These are phyloP conservation scores for Sepioteuthis lessoniana DNA, from an alignment of 2,888 invertebrate species.

Conservation along the genomic window DNA sequence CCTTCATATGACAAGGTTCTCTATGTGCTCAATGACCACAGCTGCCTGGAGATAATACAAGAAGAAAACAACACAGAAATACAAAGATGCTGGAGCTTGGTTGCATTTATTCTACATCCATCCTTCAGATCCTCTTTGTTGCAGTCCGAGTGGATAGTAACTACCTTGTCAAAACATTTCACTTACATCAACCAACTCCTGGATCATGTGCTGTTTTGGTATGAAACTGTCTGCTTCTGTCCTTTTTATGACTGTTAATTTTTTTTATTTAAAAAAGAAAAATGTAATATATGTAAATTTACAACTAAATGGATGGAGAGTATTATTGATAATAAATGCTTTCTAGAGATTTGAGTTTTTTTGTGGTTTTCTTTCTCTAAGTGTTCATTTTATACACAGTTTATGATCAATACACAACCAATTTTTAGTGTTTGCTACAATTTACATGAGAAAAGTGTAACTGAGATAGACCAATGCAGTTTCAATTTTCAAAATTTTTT, in stretches of 20 bases:
- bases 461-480: no score
- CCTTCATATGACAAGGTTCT: slow-evolving; percentile 44
- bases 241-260: background rate
- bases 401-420: no score
- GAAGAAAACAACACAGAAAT: background rate
- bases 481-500: no score
- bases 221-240: slow-evolving; percentile 33
- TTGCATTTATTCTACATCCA: background rate
- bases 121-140: background rate
- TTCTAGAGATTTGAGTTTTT: background rate
- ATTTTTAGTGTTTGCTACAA: no score
- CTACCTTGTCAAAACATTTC: background rate
- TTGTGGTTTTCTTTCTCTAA: background rate
- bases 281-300: slow-evolving; percentile 48
- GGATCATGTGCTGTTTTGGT: slow-evolving; percentile 41
- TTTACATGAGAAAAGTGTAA: no score
- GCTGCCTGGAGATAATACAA: background rate
- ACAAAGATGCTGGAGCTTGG: background rate
- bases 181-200: slow-evolving; percentile 37
- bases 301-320: slow-evolving; percentile 39
- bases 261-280: slow-evolving; percentile 43
- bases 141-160: background rate
- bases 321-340: slow-evolving; percentile 35
- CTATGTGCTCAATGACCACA: background rate
- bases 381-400: no score